These are phyloP conservation scores for Alethe diademata DNA, from an alignment of 2,113 vertebrate genomes.

Conservation along the genomic window DNA sequence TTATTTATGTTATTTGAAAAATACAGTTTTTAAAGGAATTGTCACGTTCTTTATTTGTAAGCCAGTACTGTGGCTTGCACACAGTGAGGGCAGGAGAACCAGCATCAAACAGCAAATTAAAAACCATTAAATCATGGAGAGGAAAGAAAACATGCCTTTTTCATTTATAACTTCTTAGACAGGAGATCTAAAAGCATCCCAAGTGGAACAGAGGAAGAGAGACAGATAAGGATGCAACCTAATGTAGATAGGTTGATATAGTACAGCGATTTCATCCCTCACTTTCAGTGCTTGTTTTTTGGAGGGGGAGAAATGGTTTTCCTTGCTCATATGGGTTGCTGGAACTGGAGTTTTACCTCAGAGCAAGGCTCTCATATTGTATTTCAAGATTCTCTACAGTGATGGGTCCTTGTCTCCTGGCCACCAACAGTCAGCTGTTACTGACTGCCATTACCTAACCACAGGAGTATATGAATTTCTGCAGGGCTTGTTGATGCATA, in stretches of 20 bases:
- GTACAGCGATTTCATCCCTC: not conserved
- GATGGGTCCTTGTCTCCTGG: not conserved
- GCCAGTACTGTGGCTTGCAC: not conserved
- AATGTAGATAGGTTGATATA: fast-evolving
- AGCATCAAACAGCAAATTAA: not conserved
- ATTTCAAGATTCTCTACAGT: not conserved
- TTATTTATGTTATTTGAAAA: not conserved
- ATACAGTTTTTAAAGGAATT: not conserved
- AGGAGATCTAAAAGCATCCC: not conserved
- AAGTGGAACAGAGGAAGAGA: not conserved
- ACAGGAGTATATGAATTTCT: not conserved
- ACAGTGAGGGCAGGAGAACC: not conserved
- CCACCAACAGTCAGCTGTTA: not conserved
- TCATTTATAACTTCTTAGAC: not conserved
- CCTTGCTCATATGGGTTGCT: not conserved
- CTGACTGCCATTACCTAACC: not conserved
- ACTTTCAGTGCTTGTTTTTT: not conserved
- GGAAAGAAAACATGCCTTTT: not conserved
- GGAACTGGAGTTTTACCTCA: not conserved
- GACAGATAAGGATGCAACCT: not conserved
- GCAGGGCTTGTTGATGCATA: fast-evolving
- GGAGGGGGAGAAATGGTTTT: fast-evolving
- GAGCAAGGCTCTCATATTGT: not conserved
- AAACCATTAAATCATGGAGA: not conserved
- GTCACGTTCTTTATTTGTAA: not conserved